These are phyloP conservation scores for Stylophora pistillata DNA, from an alignment of 64 coral and sea anemone genomes.

Conservation along the genomic window DNA sequence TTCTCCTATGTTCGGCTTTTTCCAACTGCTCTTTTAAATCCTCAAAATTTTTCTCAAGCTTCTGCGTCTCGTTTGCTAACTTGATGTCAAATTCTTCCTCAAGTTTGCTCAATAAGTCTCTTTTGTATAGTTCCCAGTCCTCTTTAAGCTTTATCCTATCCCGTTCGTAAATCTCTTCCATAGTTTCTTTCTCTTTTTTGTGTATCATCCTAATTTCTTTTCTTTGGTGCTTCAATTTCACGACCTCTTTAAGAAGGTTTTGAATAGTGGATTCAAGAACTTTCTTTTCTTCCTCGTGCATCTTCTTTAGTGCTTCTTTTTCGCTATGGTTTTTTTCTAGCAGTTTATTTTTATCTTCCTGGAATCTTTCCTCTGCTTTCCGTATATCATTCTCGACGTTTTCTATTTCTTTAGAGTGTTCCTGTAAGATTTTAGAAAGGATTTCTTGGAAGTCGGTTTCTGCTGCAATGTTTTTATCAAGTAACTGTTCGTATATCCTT, in stretches of 20 bases:
- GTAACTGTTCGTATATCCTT: constrained; percentile 55
- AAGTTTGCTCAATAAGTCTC: constrained; percentile 69
- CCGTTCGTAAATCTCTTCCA: constrained; percentile 73
- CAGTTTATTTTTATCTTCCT: constrained; percentile 63
- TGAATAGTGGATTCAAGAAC: constrained; percentile 71
- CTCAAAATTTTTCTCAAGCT: constrained; percentile 61
- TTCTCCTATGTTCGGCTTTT: constrained; percentile 38
- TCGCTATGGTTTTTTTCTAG: constrained; percentile 65
- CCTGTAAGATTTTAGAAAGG: constrained; percentile 69
- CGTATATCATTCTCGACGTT: constrained; percentile 69
- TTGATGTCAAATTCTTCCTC: constrained; percentile 68
- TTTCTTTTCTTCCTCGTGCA: constrained; percentile 70
- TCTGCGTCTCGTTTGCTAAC: constrained; percentile 55
- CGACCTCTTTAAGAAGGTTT: constrained; percentile 84
- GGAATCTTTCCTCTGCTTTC: constrained; percentile 66
- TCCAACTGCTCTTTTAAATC: constrained; percentile 62
- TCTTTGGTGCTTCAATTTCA: constrained; percentile 83
- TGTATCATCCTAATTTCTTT: constrained; percentile 81
- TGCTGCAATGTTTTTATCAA: constrained; percentile 65
- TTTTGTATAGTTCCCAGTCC: constrained; percentile 66
- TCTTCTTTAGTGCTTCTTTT: constrained; percentile 29
- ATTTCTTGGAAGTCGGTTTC: constrained; percentile 77
- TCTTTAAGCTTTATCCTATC: constrained; percentile 71
- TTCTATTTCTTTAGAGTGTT: constrained; percentile 76
- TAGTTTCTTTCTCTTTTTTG: constrained; percentile 66